Evolutionary conservation across 2,888 invertebrate genomes (phyloP).

Genomic region (Trissolcus japonicus): DNA sequence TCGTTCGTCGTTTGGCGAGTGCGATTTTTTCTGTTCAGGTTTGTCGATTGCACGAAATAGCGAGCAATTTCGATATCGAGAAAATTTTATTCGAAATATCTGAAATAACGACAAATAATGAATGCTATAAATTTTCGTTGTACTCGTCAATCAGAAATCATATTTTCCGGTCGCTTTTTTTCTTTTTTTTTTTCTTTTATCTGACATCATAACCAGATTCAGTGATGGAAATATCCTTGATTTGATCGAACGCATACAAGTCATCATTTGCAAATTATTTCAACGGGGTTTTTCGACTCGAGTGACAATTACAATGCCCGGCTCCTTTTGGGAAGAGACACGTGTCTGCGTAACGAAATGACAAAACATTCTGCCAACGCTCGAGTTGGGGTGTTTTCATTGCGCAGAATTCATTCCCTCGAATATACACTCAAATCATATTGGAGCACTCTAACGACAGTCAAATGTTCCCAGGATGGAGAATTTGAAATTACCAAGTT

Average conservation of each 20-base stretch:
- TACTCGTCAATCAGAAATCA: too few species aligned
- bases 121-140: too few species aligned
- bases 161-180: too few species aligned
- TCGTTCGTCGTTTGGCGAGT: not conserved
- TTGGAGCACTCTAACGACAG: constrained; percentile 44
- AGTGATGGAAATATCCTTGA: too few species aligned
- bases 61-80: too few species aligned
- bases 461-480: constrained; percentile 62
- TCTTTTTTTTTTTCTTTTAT: too few species aligned
- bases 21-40: not conserved
- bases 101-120: too few species aligned
- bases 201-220: too few species aligned
- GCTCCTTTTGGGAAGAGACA: constrained; percentile 23
- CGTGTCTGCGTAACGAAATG: constrained; percentile 43
- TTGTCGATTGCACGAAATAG: too few species aligned
- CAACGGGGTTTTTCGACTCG: constrained; percentile 13
- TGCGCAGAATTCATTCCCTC: constrained; percentile 44
- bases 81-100: too few species aligned
- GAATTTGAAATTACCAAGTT: too few species aligned
- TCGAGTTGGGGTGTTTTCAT: constrained; percentile 33
- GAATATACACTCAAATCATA: constrained; percentile 56
- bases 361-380: constrained; percentile 35
- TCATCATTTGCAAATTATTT: constrained; percentile 16
- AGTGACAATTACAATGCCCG: constrained; percentile 16
- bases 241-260: too few species aligned